These are phyloP conservation scores for Brevimyrus niger DNA, from an alignment of 2,113 vertebrate species.

Conservation along the genomic window DNA sequence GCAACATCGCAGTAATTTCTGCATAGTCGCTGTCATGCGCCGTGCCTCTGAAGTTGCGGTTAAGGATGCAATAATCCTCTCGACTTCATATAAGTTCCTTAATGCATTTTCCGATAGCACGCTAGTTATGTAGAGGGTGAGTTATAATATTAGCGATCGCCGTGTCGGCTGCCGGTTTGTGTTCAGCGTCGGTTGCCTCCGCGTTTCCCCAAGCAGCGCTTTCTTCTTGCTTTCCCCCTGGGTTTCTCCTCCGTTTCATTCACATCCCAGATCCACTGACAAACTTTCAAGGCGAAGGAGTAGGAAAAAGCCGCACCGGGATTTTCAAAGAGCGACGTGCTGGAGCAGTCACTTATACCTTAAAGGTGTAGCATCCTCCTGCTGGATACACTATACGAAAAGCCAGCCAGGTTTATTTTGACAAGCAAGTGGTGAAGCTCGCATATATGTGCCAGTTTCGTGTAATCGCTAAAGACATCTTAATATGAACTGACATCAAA, in stretches of 20 bases:
- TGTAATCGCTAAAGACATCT: background rate
- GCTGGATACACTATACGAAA: background rate
- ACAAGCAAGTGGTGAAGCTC: background rate
- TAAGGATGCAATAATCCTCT: background rate
- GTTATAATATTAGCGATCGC: background rate
- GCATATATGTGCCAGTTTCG: background rate
- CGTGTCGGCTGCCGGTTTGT: background rate
- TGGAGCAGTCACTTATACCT: background rate
- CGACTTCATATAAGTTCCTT: background rate
- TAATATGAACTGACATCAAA: background rate
- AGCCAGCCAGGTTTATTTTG: background rate
- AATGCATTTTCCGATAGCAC: background rate
- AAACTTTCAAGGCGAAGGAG: slow-evolving; percentile 13
- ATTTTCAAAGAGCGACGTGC: background rate
- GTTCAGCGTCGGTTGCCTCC: background rate
- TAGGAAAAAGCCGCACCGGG: background rate
- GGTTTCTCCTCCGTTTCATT: slow-evolving; percentile 11
- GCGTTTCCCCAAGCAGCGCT: background rate
- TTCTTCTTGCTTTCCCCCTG: background rate
- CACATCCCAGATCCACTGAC: slow-evolving; percentile 8
- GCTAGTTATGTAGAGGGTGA: background rate
- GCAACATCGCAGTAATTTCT: background rate
- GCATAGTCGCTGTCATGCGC: background rate
- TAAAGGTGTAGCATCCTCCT: background rate
- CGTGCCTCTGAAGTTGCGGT: background rate